phyloP scores from a whole-genome alignment of 2,113 vertebrate genomes.

The Melospiza melodia region DNA sequence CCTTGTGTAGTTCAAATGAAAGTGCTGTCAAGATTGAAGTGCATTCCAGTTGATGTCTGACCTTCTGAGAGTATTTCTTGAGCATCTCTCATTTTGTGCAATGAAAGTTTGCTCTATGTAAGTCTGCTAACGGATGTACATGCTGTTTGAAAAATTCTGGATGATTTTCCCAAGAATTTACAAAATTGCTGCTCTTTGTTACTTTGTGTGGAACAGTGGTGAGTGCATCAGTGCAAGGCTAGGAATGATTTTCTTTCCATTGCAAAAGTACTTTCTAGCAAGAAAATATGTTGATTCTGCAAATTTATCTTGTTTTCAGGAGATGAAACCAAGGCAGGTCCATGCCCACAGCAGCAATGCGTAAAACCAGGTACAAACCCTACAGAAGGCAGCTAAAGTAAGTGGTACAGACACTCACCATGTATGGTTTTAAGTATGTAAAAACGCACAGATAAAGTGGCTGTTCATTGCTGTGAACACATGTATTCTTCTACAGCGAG shows the following conservation, averaged over 20 bases:
- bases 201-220: not conserved
- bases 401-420: not conserved
- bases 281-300: not conserved
- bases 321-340: not conserved
- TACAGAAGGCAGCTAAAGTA: not conserved
- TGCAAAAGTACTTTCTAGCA: not conserved
- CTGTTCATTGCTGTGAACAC: not conserved
- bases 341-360: too few relatives aligned
- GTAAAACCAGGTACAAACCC: not conserved
- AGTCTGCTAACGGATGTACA: rapidly evolving
- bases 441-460: not conserved
- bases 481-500: not conserved
- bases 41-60: rapidly evolving
- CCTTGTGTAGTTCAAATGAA: not conserved
- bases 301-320: not conserved
- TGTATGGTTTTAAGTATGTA: not conserved
- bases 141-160: not conserved
- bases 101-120: not conserved
- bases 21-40: not conserved
- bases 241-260: not conserved
- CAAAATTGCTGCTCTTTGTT: not conserved
- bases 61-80: not conserved
- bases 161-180: not conserved
- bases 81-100: not conserved
- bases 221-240: not conserved